Evolutionary conservation across 2,797 vertebrate species (phyloP).

Genomic region (Cottoperca gobio): DNA sequence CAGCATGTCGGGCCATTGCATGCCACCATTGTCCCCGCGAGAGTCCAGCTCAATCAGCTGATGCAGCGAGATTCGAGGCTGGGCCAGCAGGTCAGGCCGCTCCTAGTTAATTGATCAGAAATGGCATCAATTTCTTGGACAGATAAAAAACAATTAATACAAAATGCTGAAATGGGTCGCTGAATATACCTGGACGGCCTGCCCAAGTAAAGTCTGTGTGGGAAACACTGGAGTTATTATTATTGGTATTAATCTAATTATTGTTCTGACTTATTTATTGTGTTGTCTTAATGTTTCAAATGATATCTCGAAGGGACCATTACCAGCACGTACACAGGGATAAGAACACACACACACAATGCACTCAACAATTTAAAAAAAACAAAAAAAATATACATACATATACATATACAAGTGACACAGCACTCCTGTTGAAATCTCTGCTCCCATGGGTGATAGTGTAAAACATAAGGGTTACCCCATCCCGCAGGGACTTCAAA

Average conservation of each 20-base stretch:
- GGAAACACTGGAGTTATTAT: neutral
- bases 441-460: neutral
- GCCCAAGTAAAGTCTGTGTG: no score
- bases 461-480: conserved; percentile 32
- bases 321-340: neutral
- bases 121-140: no score
- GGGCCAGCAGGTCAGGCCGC: no score
- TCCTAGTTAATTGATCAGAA: no score
- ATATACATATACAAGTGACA: neutral
- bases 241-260: neutral
- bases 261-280: neutral
- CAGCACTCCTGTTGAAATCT: neutral
- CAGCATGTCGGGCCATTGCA: no score
- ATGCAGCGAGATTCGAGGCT: no score
- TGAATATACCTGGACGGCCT: no score
- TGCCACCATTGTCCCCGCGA: no score
- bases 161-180: no score
- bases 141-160: no score
- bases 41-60: no score
- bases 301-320: neutral
- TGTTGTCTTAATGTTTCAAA: neutral
- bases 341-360: neutral
- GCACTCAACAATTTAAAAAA: no score
- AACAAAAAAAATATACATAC: neutral
- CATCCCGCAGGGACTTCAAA: neutral